Conservation (phyloP, 2,797 vertebrate species). For the Eospalax fontanierii region DNA sequence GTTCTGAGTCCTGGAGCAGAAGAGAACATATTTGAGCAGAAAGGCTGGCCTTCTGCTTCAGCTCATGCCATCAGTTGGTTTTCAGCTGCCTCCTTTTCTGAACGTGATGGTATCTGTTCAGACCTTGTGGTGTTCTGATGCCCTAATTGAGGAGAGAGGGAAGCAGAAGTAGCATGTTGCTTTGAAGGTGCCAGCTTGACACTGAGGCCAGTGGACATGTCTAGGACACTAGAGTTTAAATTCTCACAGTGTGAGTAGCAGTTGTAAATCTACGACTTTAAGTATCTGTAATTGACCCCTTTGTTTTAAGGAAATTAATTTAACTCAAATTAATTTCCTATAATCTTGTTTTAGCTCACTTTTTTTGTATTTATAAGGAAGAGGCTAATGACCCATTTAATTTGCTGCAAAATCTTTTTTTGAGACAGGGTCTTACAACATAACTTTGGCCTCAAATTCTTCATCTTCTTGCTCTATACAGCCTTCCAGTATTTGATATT, state of each 20-base stretch:
- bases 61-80: neutral
- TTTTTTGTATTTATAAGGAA: constrained; percentile 63
- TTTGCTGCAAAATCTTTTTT: neutral
- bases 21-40: neutral
- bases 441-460: neutral
- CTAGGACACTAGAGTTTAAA: neutral
- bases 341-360: constrained; percentile 48
- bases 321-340: neutral
- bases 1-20: neutral
- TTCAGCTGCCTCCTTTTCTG: neutral
- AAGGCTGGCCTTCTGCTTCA: neutral
- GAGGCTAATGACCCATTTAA: neutral
- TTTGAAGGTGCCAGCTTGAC: neutral
- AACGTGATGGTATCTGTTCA: neutral
- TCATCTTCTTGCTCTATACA: neutral
- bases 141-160: neutral
- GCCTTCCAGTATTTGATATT: neutral
- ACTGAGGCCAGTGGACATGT: neutral
- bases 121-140: neutral
- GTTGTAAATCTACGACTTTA: neutral
- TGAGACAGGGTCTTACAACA: neutral
- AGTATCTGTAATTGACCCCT: neutral
- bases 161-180: neutral
- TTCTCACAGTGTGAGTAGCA: neutral
- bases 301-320: constrained; percentile 27